Conservation (phyloP, 1,140 invertebrate species). For the Nasonia giraulti region DNA sequence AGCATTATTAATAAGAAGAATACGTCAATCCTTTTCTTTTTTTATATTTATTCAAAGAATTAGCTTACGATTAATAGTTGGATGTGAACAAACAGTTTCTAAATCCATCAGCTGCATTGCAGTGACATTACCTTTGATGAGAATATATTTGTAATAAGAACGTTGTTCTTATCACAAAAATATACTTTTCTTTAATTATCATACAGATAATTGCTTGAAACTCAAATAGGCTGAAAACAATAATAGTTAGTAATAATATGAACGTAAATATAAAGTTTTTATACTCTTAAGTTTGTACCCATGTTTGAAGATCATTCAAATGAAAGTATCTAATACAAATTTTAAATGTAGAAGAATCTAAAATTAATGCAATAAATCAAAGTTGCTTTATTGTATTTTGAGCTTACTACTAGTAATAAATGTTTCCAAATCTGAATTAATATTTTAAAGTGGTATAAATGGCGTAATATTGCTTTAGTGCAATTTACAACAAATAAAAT, state of each 20-base stretch:
- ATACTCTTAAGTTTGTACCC: not conserved
- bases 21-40: too few species aligned
- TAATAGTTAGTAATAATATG: slow-evolving; percentile 33
- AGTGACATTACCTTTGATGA: slow-evolving; percentile 3
- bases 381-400: too few species aligned
- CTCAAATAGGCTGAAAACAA: slow-evolving; percentile 47
- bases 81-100: not conserved
- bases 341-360: not conserved
- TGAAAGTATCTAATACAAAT: not conserved
- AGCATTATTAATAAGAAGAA: too few species aligned
- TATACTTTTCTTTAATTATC: not conserved
- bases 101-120: not conserved
- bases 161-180: not conserved
- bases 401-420: not conserved
- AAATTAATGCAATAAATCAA: not conserved
- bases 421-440: not conserved
- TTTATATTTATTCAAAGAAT: not conserved
- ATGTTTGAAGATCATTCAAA: not conserved
- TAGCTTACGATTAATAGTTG: not conserved
- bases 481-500: slow-evolving; percentile 1
- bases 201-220: slow-evolving; percentile 23
- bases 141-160: not conserved
- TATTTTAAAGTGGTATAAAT: not conserved
- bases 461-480: slow-evolving; percentile 19
- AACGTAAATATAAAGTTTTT: not conserved